Evolutionary conservation across 2,797 vertebrate genomes (phyloP).

Genomic region (Peromyscus eremicus): DNA sequence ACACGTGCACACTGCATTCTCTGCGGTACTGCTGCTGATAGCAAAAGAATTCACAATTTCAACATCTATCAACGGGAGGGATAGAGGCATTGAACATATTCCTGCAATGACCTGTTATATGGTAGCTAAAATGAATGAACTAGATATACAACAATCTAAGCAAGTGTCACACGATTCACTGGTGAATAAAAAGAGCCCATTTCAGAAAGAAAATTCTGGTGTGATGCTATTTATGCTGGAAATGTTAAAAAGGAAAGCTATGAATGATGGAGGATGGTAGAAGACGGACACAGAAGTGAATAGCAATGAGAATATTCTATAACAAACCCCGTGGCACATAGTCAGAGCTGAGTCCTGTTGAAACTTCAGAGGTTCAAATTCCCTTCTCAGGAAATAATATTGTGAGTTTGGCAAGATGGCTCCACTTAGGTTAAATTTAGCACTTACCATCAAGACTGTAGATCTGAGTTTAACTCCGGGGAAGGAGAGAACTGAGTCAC

Average conservation of each 20-base stretch:
- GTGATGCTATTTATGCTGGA: constrained; percentile 3
- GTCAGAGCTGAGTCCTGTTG: not conserved
- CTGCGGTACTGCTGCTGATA: not conserved
- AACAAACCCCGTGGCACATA: not conserved
- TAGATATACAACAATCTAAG: not conserved
- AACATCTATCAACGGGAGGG: not conserved
- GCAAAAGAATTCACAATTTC: not conserved
- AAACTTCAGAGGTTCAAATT: not conserved
- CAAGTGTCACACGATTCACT: not conserved
- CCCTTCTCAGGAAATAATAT: not conserved
- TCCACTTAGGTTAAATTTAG: not conserved
- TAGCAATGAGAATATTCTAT: not conserved
- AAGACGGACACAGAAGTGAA: not conserved
- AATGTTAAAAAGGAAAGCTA: not conserved
- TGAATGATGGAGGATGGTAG: not conserved
- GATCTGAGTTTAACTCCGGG: not conserved
- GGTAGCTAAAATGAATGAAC: not conserved
- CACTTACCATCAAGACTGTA: not conserved
- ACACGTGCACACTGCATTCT: not conserved
- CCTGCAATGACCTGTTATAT: not conserved
- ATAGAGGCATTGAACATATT: not conserved
- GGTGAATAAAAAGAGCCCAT: not conserved
- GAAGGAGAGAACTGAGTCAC: not conserved
- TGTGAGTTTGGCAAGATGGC: not conserved
- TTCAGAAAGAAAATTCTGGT: constrained; percentile 9